phyloP scores from a whole-genome alignment of 2,888 invertebrate species.

The Phalera bucephala region DNA sequence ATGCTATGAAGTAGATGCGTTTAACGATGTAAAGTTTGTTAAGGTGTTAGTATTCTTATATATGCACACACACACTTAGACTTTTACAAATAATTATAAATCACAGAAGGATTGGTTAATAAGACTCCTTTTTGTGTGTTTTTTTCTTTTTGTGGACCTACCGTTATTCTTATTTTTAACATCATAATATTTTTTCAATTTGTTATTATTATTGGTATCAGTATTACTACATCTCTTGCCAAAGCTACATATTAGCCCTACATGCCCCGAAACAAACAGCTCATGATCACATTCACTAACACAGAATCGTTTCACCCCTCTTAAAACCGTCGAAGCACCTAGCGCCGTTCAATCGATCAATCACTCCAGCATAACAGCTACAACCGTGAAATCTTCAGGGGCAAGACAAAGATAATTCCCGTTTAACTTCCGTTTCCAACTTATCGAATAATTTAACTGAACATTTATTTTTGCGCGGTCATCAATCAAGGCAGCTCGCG shows the following conservation, averaged over 20 bases:
- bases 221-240: no score
- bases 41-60: no score
- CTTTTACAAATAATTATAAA: no score
- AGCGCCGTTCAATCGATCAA: conserved; percentile 64
- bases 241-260: no score
- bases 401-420: conserved; percentile 84
- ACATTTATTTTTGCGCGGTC: conserved; percentile 84
- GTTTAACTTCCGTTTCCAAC: conserved; percentile 84
- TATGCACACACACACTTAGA: no score
- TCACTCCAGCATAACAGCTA: conserved; percentile 76
- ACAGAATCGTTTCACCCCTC: conserved; percentile 25
- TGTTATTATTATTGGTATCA: no score
- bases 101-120: no score
- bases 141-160: no score
- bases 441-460: conserved; percentile 85
- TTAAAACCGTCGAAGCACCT: conserved; percentile 21
- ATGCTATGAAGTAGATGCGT: no score
- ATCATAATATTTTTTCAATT: no score
- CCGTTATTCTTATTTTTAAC: no score
- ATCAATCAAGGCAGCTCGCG: conserved; percentile 82
- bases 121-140: not conserved
- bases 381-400: conserved; percentile 78
- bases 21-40: no score
- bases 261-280: conserved; percentile 6
- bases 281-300: conserved; percentile 24